A percentile compares a stretch with the other conserved stretches of the same genome.
These are phyloP conservation scores for Okapia johnstoni DNA, from an alignment of 2,113 vertebrate species.

Conservation along the genomic window DNA sequence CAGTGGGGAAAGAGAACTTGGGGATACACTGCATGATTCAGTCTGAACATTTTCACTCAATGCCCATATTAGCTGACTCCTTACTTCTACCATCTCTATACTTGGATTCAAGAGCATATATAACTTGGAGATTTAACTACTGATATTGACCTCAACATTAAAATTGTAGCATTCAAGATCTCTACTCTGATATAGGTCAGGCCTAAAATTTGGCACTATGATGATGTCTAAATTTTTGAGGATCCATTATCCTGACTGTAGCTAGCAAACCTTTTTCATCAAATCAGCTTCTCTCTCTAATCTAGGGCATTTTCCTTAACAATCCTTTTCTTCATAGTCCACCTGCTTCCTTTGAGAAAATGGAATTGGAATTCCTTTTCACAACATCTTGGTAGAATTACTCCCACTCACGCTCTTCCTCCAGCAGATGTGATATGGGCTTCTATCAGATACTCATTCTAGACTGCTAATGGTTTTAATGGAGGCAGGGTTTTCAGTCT, in stretches of 20 bases:
- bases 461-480: not conserved
- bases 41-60: not conserved
- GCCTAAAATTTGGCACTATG: not conserved
- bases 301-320: not conserved
- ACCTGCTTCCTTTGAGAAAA: not conserved
- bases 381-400: not conserved
- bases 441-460: not conserved
- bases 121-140: not conserved
- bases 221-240: not conserved
- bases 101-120: not conserved
- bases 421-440: not conserved
- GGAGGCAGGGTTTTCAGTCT: not conserved
- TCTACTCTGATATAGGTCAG: not conserved
- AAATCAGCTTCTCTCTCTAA: not conserved
- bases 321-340: not conserved
- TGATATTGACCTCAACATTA: not conserved
- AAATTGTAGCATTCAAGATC: not conserved
- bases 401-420: not conserved
- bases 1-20: not conserved
- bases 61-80: not conserved
- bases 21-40: not conserved
- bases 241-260: not conserved
- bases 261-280: not conserved
- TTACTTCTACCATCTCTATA: not conserved
- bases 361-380: not conserved